A percentile compares a stretch with the other conserved stretches of the same genome.
These are phyloP conservation scores for Piliocolobus tephrosceles DNA, from an alignment of 2,113 vertebrate genomes.

Conservation along the genomic window DNA sequence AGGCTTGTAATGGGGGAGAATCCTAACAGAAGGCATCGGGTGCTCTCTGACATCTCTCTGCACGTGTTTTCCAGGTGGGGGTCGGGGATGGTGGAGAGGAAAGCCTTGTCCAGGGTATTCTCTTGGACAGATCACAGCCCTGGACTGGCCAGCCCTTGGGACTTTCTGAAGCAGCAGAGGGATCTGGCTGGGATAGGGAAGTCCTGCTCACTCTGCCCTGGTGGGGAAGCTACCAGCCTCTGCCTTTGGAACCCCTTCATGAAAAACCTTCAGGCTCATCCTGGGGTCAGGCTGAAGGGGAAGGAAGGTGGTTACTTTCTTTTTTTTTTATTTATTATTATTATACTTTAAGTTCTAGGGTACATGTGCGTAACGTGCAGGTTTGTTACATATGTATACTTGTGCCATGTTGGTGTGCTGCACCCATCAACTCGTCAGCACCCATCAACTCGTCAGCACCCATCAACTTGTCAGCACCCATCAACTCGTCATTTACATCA, in stretches of 20 bases:
- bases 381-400: no score
- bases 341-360: no score
- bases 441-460: no score
- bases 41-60: not conserved
- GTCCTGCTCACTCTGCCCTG: not conserved
- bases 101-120: not conserved
- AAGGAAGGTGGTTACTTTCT: not conserved
- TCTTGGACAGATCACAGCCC: not conserved
- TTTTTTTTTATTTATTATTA: no score
- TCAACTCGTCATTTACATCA: no score
- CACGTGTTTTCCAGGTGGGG: not conserved
- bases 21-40: not conserved
- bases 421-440: no score
- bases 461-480: no score
- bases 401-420: no score
- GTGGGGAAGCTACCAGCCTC: not conserved
- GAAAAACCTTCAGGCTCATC: not conserved
- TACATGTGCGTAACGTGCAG: no score
- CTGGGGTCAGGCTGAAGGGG: not conserved
- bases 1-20: not conserved
- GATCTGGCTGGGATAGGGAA: not conserved
- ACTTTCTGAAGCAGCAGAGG: not conserved
- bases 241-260: not conserved
- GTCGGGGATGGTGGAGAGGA: not conserved
- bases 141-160: no score